Percentiles rank a stretch among this genome's conserved stretches.
phyloP scores from a whole-genome alignment of 2,888 invertebrate species.

The Rhabditoides inermis region DNA sequence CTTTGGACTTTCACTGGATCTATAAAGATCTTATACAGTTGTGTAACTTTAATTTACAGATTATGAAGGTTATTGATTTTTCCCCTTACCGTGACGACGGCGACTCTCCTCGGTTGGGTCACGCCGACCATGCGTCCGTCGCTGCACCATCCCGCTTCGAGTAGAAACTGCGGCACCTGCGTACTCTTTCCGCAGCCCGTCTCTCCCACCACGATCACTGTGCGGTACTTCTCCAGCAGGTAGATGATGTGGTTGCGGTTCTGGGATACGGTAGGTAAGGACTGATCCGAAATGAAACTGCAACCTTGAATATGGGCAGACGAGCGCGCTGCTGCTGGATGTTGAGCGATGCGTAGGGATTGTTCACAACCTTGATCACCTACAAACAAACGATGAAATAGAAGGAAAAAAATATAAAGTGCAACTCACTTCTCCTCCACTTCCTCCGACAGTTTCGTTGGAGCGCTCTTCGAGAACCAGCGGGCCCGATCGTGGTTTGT shows the following conservation, averaged over 20 bases:
- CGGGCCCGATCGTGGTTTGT: conserved; percentile 27
- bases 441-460: conserved; percentile 9
- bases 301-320: conserved; percentile 72
- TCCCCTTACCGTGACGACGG: conserved; percentile 67
- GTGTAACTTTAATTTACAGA: too few species aligned
- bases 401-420: too few species aligned
- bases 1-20: too few species aligned
- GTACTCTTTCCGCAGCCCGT: conserved; percentile 91
- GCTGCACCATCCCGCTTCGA: conserved; percentile 74
- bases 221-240: conserved; percentile 78
- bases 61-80: neutral
- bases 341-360: conserved; percentile 73
- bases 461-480: conserved; percentile 27
- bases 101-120: conserved; percentile 83
- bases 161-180: conserved; percentile 72
- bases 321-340: conserved; percentile 74
- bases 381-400: too few species aligned
- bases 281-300: too few species aligned
- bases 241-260: conserved; percentile 79
- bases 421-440: neutral
- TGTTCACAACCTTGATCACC: conserved; percentile 56
- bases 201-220: conserved; percentile 75
- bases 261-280: conserved; percentile 40
- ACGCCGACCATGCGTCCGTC: conserved; percentile 73
- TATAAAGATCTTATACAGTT: too few species aligned